phyloP scores from a whole-genome alignment of 2,113 vertebrate genomes.

The Amazona vittata region DNA sequence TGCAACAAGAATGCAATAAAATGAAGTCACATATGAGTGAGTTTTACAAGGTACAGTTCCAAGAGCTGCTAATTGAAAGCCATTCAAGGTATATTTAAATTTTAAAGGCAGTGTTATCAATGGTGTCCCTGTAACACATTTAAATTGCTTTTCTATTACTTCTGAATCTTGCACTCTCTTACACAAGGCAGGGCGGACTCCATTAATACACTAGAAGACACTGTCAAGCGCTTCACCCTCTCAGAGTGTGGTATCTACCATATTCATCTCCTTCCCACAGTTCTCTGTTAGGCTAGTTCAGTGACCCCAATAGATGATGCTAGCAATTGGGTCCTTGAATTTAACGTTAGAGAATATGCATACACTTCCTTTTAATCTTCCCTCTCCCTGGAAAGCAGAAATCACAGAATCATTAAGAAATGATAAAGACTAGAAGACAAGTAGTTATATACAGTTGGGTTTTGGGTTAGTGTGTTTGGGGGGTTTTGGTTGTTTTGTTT shows the following conservation, averaged over 20 bases:
- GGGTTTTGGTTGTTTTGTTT: not conserved
- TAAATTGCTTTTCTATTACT: not conserved
- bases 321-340: not conserved
- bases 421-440: not conserved
- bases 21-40: not conserved
- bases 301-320: not conserved
- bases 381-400: not conserved
- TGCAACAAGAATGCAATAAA: not conserved
- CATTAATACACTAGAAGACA: not conserved
- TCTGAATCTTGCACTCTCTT: not conserved
- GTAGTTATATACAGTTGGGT: not conserved
- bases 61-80: constrained; percentile 19
- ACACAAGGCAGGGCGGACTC: not conserved
- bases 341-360: not conserved
- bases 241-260: not conserved
- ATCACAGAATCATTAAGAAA: not conserved
- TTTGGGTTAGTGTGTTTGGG: not conserved
- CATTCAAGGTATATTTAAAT: not conserved
- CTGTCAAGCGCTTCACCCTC: not conserved
- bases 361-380: not conserved
- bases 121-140: not conserved
- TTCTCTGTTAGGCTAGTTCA: not conserved
- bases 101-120: constrained; percentile 21
- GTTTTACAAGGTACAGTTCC: not conserved
- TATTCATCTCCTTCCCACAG: not conserved